phyloP scores from a whole-genome alignment of 2,113 vertebrate species.

The Pogona vitticeps region DNA sequence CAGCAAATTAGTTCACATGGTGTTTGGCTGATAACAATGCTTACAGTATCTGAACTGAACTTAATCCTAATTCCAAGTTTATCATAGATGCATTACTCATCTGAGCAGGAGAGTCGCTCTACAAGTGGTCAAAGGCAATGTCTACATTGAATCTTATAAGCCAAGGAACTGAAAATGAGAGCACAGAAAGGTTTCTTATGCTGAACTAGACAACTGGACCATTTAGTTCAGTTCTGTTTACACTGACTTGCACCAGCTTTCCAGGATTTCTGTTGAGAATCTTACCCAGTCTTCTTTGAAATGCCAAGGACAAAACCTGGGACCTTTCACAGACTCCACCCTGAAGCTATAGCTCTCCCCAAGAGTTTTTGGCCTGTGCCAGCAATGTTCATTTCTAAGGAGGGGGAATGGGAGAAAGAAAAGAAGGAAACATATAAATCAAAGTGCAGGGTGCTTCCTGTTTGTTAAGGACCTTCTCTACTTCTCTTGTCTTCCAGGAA shows the following conservation, averaged over 20 bases:
- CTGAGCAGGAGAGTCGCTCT: not conserved
- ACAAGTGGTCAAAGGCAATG: not conserved
- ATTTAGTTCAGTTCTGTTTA: not conserved
- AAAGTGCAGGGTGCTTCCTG: not conserved
- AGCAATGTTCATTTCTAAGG: not conserved
- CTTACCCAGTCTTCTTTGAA: not conserved
- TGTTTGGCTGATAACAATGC: not conserved
- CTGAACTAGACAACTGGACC: not conserved
- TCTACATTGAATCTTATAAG: not conserved
- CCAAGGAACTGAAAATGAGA: not conserved
- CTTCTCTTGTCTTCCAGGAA: not conserved
- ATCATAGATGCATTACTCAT: not conserved
- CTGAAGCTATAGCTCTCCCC: not conserved
- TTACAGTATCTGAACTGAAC: not conserved
- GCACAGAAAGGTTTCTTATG: not conserved
- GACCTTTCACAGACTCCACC: not conserved
- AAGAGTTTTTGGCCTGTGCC: not conserved
- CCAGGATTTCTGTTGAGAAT: not conserved
- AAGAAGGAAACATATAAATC: not conserved
- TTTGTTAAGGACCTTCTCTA: conserved; percentile 6
- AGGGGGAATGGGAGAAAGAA: not conserved
- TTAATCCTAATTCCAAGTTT: not conserved
- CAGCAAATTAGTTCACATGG: not conserved
- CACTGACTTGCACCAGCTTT: not conserved
- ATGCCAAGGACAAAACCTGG: not conserved